Percentiles rank a stretch among this genome's conserved stretches.
phyloP scores from a whole-genome alignment of 1,140 invertebrate species.

The Triops cancriformis region DNA sequence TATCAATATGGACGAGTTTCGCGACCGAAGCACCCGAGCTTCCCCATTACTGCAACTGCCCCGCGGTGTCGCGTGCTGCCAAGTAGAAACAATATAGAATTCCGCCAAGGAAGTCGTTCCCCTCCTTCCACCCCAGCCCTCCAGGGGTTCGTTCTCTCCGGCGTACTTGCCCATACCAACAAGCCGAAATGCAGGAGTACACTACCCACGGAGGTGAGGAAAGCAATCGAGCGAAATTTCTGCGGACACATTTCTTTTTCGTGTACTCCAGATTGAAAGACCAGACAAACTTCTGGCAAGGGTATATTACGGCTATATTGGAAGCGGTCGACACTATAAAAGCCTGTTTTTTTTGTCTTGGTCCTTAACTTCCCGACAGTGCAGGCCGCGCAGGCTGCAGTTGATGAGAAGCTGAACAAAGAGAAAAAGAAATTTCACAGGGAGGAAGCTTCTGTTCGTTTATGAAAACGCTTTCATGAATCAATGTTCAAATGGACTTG shows the following conservation, averaged over 20 bases:
- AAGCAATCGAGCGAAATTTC: background rate
- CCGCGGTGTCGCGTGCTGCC: background rate
- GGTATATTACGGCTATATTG: background rate
- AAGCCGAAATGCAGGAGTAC: too few relatives aligned
- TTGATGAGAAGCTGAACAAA: background rate
- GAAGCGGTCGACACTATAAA: background rate
- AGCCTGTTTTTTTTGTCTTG: background rate
- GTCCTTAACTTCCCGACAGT: background rate
- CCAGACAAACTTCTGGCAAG: background rate
- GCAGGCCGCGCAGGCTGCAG: background rate
- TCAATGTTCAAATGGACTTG: background rate
- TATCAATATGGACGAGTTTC: conserved; percentile 1
- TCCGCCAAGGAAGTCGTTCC: background rate
- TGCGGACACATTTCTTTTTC: background rate
- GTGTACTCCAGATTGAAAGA: background rate
- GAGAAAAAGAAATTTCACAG: background rate
- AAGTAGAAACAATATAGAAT: background rate
- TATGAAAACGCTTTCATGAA: background rate
- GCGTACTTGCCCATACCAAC: too few relatives aligned
- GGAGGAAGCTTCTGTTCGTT: background rate
- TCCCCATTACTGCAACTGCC: background rate
- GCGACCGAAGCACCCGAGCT: background rate
- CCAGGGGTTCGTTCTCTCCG: background rate
- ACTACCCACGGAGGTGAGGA: too few relatives aligned
- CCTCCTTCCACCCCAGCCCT: background rate